A percentile compares a stretch with the other conserved stretches of the same genome.
Evolutionary conservation across 2,113 vertebrate species (phyloP).

Genomic region (Salvelinus namaycush): DNA sequence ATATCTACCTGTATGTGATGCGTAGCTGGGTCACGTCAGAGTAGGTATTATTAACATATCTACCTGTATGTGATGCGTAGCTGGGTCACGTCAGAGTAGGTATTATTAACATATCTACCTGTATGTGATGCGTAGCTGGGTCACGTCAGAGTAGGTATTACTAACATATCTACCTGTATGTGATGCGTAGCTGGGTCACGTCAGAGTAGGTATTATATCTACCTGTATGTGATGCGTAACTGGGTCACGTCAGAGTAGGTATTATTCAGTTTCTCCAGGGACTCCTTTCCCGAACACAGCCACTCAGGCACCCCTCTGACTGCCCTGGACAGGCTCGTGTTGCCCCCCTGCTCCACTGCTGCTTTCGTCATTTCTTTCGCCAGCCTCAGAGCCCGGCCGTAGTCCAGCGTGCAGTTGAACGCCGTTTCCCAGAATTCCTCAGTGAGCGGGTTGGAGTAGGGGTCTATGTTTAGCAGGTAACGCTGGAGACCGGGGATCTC

Average conservation of each 20-base stretch:
- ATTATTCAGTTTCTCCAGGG: constrained; percentile 70
- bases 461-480: constrained; percentile 74
- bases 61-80: too few relatives aligned
- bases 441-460: constrained; percentile 71
- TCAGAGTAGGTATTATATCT: constrained; percentile 44
- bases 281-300: constrained; percentile 76
- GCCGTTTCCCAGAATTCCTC: constrained; percentile 84
- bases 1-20: too few relatives aligned
- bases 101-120: too few relatives aligned
- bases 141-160: too few relatives aligned
- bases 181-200: constrained; percentile 79
- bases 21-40: too few relatives aligned
- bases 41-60: too few relatives aligned
- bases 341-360: constrained; percentile 7
- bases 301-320: constrained; percentile 41
- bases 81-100: too few relatives aligned
- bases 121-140: too few relatives aligned
- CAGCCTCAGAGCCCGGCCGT: constrained; percentile 41
- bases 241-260: constrained; percentile 83
- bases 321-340: constrained; percentile 38
- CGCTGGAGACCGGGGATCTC: constrained; percentile 73
- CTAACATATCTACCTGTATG: too few relatives aligned
- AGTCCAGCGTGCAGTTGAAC: constrained; percentile 82
- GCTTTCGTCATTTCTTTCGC: constrained; percentile 20
- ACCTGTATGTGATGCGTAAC: constrained; percentile 80